Conservation (phyloP, 2,888 invertebrate genomes). For the Lypha dubia region DNA sequence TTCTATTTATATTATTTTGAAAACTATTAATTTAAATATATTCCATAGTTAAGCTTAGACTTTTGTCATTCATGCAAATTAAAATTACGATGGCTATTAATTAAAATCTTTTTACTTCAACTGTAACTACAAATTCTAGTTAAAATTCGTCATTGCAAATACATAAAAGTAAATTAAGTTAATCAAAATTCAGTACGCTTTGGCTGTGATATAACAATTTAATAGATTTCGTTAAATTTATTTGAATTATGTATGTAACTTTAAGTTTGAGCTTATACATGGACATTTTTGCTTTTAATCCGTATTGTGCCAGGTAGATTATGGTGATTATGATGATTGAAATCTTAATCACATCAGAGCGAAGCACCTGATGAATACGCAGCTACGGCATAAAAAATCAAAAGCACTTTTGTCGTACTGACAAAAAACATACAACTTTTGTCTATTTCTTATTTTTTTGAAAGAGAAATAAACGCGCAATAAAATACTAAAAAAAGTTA, state of each 20-base stretch:
- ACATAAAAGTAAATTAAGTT: not conserved
- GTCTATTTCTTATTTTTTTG: not conserved
- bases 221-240: conserved; percentile 32
- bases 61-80: too few species aligned
- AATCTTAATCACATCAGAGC: conserved; percentile 20
- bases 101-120: too few species aligned
- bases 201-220: conserved; percentile 29
- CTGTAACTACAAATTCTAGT: too few species aligned
- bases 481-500: not conserved
- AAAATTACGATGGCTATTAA: too few species aligned
- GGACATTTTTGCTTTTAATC: not conserved
- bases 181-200: conserved; percentile 45
- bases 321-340: conserved; percentile 17
- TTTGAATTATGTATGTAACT: conserved; percentile 24
- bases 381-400: not conserved
- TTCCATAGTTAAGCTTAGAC: too few species aligned
- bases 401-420: not conserved
- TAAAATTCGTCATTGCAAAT: not conserved
- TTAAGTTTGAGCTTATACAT: not conserved
- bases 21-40: too few species aligned
- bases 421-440: not conserved
- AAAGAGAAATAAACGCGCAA: not conserved
- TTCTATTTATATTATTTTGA: too few species aligned
- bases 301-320: not conserved
- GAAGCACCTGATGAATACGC: not conserved